Evolutionary conservation across 2,797 vertebrate genomes (phyloP), one percentile per base, ranked within the genome.

Genomic region (Apodemus agrarius): DNA sequence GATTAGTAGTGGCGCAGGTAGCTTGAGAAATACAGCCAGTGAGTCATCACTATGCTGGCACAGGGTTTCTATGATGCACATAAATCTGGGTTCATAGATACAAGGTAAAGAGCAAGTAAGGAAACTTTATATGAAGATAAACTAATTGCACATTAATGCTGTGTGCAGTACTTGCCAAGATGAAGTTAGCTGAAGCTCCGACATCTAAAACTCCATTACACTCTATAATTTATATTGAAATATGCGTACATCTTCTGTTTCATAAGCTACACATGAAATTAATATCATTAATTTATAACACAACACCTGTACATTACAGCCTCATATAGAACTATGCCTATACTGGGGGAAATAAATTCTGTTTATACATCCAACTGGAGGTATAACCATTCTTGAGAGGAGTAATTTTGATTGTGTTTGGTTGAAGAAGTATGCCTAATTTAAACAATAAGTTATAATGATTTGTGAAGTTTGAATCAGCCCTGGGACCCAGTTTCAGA

Each of bases 271-370:
- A 46, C 31, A 76, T 84, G 52, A 78, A 84, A 93, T 90, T 93
- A 92, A 63, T 78, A 89, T 86, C 43, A 90, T 80, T 94, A 89
- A 82, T 88, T 95, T 92, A 52, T 91, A 40, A 89, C 17, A 91
- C 7, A 88, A 82, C 22, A 82, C 5, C 67, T 88, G 67, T 69
- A 78, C 22, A 14, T 69, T 88, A 69, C 57, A 69, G 17, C 14
- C 79, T 82, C 63, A 76, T 61, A 79, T 10, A 85, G 49, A 90
- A 90, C 80, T 74, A 93, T 63, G 5, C 3, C 8, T 76, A 13
- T 76, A 93, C 61, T 76, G 43, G 80, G 76, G 34, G 84, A 89
- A 61, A 83, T 75, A 91, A 89, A 85, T 79, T 95, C 85, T 95
- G 22, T 79, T 90, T 88, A n/a, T 72, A 63, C n/a, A 21, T 90